These are phyloP conservation scores for Epinotia brunnichana DNA, from an alignment of 2,888 invertebrate genomes.

Conservation along the genomic window DNA sequence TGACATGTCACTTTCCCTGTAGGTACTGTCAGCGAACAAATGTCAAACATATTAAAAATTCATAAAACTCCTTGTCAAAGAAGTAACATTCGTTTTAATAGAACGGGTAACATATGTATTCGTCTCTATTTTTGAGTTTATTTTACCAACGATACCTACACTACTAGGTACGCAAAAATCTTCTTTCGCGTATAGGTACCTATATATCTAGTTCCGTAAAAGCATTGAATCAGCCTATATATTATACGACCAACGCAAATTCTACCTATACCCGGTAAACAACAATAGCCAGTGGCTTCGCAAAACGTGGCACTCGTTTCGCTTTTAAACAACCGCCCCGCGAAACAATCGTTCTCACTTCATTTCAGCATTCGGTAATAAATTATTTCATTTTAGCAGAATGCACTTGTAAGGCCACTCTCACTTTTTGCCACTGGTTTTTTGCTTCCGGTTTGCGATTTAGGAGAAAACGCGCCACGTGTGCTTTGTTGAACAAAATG, in stretches of 20 bases:
- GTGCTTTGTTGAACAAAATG: constrained; percentile 60
- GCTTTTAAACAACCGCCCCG: constrained; percentile 51
- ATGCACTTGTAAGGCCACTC: constrained; percentile 67
- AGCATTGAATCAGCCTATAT: constrained; percentile 5
- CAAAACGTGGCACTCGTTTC: constrained; percentile 61
- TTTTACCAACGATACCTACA: no score
- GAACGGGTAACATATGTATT: background rate
- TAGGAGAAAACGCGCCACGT: constrained; percentile 71
- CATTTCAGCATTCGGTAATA: constrained; percentile 59
- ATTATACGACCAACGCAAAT: constrained; percentile 13
- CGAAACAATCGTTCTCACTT: constrained; percentile 62
- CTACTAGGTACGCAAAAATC: background rate
- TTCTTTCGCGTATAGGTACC: background rate
- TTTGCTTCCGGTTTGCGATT: constrained; percentile 65
- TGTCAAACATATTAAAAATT: background rate
- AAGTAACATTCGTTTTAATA: background rate
- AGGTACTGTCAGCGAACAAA: background rate
- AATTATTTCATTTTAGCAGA: constrained; percentile 69
- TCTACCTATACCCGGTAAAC: constrained; percentile 18
- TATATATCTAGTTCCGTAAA: background rate
- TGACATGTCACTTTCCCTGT: background rate
- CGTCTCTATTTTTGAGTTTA: no score
- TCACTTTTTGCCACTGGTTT: constrained; percentile 73
- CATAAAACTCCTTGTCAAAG: no score
- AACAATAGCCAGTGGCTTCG: constrained; percentile 56